A percentile compares a stretch with the other conserved stretches of the same genome.
These are phyloP conservation scores for Scytalopus superciliaris DNA, from an alignment of 2,113 vertebrate species.

Conservation along the genomic window DNA sequence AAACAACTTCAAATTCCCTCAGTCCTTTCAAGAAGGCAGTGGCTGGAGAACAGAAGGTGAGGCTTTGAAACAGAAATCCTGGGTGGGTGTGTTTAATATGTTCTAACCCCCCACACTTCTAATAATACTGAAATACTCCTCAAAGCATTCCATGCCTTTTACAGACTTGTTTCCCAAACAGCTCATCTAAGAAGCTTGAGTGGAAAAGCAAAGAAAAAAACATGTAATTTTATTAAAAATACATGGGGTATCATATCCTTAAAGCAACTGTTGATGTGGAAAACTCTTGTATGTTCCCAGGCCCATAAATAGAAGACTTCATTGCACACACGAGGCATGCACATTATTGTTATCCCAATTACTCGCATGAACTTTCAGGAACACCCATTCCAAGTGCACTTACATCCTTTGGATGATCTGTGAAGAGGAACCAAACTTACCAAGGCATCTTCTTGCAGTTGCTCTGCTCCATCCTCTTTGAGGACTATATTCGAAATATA, in stretches of 20 bases:
- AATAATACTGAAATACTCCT: background rate
- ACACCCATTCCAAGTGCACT: background rate
- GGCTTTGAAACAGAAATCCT: background rate
- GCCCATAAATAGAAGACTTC: background rate
- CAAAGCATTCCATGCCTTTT: background rate
- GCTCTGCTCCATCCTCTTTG: constrained; percentile 72
- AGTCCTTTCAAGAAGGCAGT: background rate
- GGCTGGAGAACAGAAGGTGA: background rate
- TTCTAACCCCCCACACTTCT: background rate
- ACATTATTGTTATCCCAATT: background rate
- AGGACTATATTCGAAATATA: constrained; percentile 83
- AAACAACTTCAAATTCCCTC: background rate
- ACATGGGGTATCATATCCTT: background rate
- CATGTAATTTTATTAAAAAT: background rate
- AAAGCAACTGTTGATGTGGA: background rate
- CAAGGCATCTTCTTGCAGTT: constrained; percentile 83
- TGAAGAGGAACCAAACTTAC: constrained; percentile 67
- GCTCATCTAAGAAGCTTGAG: background rate
- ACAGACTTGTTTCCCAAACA: background rate
- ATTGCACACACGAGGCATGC: no score
- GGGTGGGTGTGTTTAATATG: background rate
- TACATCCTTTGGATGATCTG: background rate
- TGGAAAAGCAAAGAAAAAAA: background rate
- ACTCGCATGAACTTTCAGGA: background rate
- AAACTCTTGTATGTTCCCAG: background rate